Evolutionary conservation across 2,888 invertebrate species (phyloP), one percentile per base, ranked within the genome.

Genomic region (Meta bourneti): DNA sequence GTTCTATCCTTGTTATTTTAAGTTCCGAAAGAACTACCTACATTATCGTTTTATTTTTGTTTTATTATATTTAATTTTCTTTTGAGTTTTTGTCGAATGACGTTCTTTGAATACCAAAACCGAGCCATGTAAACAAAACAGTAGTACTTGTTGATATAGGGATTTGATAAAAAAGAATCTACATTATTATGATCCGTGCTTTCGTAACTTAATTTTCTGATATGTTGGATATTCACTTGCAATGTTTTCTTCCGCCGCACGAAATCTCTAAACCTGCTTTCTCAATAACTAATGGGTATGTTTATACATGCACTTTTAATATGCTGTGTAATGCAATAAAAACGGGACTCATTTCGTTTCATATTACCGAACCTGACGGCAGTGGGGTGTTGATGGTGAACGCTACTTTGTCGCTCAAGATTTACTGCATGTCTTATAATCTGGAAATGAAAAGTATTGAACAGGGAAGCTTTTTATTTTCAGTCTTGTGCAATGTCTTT

Each of bases 51-150:
- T 71, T 8, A 11, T 71, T 82, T 82, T 82, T 52, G 52, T 54
- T 84, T 54, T 48, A 51, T 61, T 61, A 16, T 61, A 16, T 61
- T 16, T 16, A 61, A 16, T 5, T 0, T 16, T 9, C 0, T 9
- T 11, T 61, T 61, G 61, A 61, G 69, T 71, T 70, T 54, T 19
- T 75, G 54, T 52, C 54, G n/a, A 75, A 52, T 61, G 48, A 61
- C 19, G 72, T 20, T 19, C 49, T 13, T 7, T 13, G 13, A 61
- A 74, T 75, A 61, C 61, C 19, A 34, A 34, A 75, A 84, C 16
- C 61, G 48, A 84, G 49, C 49, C 82, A 78, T 78, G 52, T 78
- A 78, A 78, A 78, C 78, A 49, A 78, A 84, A 86, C n/a, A 77
- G 70, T 78, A 61, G 49, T 69, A 78, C 77, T 86, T 86, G 78